Percentiles rank a stretch among this genome's conserved stretches.
Evolutionary conservation across 2,113 vertebrate genomes (phyloP).

Genomic region (Poecilia latipinna): DNA sequence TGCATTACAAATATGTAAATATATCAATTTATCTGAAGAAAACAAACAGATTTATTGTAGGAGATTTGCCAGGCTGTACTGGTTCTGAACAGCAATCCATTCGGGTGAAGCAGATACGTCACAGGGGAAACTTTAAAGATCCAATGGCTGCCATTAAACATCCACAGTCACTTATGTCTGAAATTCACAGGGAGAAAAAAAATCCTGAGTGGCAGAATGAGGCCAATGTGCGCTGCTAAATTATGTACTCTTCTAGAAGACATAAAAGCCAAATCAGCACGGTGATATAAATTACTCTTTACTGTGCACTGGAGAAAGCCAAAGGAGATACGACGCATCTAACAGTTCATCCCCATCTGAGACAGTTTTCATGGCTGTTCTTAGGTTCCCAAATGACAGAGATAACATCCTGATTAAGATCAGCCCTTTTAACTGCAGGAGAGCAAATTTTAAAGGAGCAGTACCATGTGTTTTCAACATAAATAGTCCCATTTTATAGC

Average conservation of each 20-base stretch:
- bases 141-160: constrained; percentile 32
- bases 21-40: background rate
- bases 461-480: too few relatives aligned
- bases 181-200: constrained; percentile 44
- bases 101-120: constrained; percentile 16
- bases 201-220: constrained; percentile 68
- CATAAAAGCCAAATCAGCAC: constrained; percentile 32
- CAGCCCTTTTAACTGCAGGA: constrained; percentile 19
- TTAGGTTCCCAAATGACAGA: constrained; percentile 24
- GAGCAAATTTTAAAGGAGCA: constrained; percentile 2
- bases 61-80: background rate
- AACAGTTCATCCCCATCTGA: background rate
- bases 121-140: constrained; percentile 31
- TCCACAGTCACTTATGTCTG: constrained; percentile 40
- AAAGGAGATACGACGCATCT: background rate
- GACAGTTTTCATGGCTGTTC: constrained; percentile 22
- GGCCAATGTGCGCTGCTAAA: constrained; percentile 56
- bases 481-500: too few relatives aligned
- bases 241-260: constrained; percentile 54
- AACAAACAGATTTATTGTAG: constrained; percentile 11
- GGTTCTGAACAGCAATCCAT: constrained; percentile 19
- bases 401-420: constrained; percentile 32
- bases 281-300: constrained; percentile 24
- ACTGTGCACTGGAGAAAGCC: constrained; percentile 14
- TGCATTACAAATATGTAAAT: background rate